Evolutionary conservation across 2,888 invertebrate species (phyloP).

Genomic region (Heterodera filipjevi): DNA sequence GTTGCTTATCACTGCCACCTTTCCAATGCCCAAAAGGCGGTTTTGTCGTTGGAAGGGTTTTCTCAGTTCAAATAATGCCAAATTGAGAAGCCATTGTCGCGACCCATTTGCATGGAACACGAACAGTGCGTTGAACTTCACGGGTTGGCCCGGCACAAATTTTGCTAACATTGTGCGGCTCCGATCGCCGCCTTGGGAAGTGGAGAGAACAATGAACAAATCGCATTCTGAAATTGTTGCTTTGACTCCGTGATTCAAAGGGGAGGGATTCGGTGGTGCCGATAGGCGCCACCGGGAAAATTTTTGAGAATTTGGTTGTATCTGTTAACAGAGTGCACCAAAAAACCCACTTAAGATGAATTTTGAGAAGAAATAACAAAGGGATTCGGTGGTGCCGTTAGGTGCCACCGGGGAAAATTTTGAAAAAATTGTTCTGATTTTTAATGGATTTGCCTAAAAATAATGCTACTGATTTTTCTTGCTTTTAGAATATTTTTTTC

Average conservation of each 20-base stretch:
- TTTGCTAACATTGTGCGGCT: neutral
- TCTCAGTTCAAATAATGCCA: conserved; percentile 10
- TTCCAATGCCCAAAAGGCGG: neutral
- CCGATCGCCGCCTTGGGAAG: neutral
- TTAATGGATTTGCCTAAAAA: no score
- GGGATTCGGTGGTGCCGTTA: no score
- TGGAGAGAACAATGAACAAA: neutral
- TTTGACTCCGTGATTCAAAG: no score
- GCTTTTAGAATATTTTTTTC: no score
- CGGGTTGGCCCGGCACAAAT: neutral
- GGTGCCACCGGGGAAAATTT: no score
- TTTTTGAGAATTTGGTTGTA: neutral
- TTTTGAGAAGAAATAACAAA: no score
- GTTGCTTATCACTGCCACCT: neutral
- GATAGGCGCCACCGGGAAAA: no score
- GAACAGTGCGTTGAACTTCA: conserved; percentile 20
- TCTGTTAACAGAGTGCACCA: no score
- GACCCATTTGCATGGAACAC: conserved; percentile 12
- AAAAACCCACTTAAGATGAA: no score
- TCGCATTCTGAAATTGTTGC: neutral
- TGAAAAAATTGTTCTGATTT: no score
- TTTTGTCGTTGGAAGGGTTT: neutral
- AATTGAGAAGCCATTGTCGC: neutral
- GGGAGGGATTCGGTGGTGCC: no score
- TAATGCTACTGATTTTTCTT: no score